phyloP scores from a whole-genome alignment of 92 coral and sea anemone genomes.

The Phenganax marumi region DNA sequence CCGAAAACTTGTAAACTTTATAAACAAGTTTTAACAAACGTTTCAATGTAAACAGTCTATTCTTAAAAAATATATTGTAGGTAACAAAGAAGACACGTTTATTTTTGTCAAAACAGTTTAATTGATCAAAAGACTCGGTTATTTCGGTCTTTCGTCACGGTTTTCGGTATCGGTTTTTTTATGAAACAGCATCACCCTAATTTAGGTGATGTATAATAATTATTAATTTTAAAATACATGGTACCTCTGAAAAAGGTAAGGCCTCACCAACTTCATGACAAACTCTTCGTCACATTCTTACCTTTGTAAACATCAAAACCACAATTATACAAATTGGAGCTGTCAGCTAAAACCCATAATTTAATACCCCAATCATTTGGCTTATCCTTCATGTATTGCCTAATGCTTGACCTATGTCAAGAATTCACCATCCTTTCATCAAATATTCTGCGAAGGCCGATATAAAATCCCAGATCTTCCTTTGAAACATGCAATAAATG shows the following conservation, averaged over 20 bases:
- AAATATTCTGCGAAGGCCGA: conserved; percentile 26
- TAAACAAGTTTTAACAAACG: no score
- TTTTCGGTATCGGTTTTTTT: no score
- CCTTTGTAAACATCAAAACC: conserved; percentile 29
- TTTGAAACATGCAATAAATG: conserved; percentile 15
- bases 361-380: conserved; percentile 24
- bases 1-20: no score
- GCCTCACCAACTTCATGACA: not conserved
- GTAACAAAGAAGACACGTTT: no score
- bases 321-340: conserved; percentile 23
- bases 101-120: no score
- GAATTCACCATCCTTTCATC: conserved; percentile 36
- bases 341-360: conserved; percentile 40
- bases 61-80: no score
- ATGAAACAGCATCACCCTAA: no score
- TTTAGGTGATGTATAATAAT: conserved; percentile 57
- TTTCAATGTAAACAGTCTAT: no score
- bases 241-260: conserved; percentile 59
- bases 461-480: conserved; percentile 22
- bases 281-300: no score
- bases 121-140: no score
- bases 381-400: conserved; percentile 27
- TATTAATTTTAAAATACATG: conserved; percentile 63
- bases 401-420: conserved; percentile 26
- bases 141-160: no score